A percentile compares a stretch with the other conserved stretches of the same genome.
Evolutionary conservation across 2,888 invertebrate genomes (phyloP).

Genomic region (Meta bourneti): DNA sequence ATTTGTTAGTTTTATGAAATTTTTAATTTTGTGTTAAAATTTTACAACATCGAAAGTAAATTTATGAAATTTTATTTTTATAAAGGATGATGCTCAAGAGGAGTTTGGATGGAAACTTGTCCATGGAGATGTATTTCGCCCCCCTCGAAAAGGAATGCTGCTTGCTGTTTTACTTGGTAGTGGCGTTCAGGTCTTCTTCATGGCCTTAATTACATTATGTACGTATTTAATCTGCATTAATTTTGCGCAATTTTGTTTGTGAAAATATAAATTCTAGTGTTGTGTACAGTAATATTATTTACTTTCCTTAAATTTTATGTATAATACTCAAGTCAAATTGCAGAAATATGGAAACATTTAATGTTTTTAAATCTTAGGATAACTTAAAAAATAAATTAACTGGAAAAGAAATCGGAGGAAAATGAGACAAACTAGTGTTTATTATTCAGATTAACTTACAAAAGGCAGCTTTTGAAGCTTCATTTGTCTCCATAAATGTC

Average conservation of each 20-base stretch:
- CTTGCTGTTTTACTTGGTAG: conserved; percentile 97
- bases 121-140: conserved; percentile 85
- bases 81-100: conserved; percentile 89
- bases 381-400: no score
- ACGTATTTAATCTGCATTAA: conserved; percentile 77
- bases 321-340: no score
- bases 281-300: not conserved
- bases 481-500: no score
- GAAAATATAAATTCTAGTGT: not conserved
- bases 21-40: not conserved
- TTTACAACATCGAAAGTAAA: not conserved
- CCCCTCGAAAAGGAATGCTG: conserved; percentile 94
- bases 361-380: no score
- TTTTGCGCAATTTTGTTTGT: not conserved
- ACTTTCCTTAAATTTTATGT: not conserved
- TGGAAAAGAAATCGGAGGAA: no score
- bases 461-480: no score
- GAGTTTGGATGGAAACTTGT: conserved; percentile 87
- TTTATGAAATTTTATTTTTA: conserved; percentile 34
- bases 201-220: conserved; percentile 95
- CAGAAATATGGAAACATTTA: no score
- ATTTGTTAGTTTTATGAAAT: not conserved
- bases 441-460: no score
- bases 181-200: conserved; percentile 96
- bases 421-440: no score